Evolutionary conservation across 2,888 invertebrate species (phyloP), one percentile per base, ranked within the genome.

Genomic region (Drosophila merina): DNA sequence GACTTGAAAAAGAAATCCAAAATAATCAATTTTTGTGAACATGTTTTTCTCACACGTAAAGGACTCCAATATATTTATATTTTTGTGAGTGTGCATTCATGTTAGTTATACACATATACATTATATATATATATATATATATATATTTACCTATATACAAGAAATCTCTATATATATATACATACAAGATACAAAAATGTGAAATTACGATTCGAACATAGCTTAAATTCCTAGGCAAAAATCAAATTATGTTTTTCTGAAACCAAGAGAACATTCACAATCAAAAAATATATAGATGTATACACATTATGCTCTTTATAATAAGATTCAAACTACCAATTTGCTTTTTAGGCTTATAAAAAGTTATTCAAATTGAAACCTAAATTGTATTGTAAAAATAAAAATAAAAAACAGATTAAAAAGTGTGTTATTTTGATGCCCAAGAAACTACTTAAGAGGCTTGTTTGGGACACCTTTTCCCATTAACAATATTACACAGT

Each of bases 81-180:
- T 71, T 80, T 64, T 77, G 63, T 74, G 76, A 73, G 68, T 81
- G 56, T 76, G 66, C 55, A 76, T 71, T 74, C 60, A 74, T 85
- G 85, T 79, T 80, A 82, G 78, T 71, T 77, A 79, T 63, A 79
- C 67, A 70, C 49, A 72, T 59, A 67, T 85, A 70, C 38, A 59
- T 20, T 20, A 14, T 52, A 60, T 49, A 69, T 62, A 70, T 60
- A 79, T 76, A 59, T 62, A 76, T 76, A n/a, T n/a, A 62, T 47
- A 58, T 42, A 20, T 42, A 20, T 20, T 20, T 42, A 68, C 73
- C 57, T 77, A 73, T 72, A 68, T 62, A 73, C 60, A 45, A 49
- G 42, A 69, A 69, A 69, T 58, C 68, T 68, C 56, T 68, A 57
- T 36, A 68, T 49, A 60, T 59, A 80, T 49, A 70, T 55, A 77